A percentile compares a stretch with the other conserved stretches of the same genome.
These are phyloP conservation scores for Nephrotoma guestfalica DNA, from an alignment of 2,888 invertebrate genomes.

Conservation along the genomic window DNA sequence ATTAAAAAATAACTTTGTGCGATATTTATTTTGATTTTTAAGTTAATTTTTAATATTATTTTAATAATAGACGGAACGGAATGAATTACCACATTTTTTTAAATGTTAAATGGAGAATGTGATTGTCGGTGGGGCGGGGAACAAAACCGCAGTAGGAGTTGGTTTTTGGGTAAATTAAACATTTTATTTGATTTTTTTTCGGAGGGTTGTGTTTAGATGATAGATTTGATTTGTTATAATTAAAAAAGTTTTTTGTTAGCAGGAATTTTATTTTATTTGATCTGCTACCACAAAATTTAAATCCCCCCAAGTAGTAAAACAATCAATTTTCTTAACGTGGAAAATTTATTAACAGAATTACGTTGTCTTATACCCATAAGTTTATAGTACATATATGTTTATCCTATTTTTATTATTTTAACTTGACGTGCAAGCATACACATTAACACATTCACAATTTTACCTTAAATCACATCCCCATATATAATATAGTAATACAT, in stretches of 20 bases:
- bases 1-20: neutral
- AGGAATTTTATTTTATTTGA: neutral
- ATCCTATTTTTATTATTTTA: neutral
- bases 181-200: neutral
- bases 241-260: neutral
- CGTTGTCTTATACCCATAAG: neutral
- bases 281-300: neutral
- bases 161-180: neutral
- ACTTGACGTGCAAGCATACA: neutral
- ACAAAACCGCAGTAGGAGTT: neutral
- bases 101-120: neutral
- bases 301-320: neutral
- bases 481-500: neutral
- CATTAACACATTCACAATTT: neutral
- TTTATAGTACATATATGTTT: too few relatives aligned
- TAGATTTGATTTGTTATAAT: neutral
- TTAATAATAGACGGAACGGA: neutral
- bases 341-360: neutral
- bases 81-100: neutral
- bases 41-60: neutral
- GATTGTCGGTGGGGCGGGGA: neutral
- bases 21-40: neutral
- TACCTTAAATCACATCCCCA: neutral
- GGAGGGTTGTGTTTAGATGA: neutral
- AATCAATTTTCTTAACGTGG: neutral